Conservation (phyloP, 2,888 invertebrate species). For the Epiblema foenella region DNA sequence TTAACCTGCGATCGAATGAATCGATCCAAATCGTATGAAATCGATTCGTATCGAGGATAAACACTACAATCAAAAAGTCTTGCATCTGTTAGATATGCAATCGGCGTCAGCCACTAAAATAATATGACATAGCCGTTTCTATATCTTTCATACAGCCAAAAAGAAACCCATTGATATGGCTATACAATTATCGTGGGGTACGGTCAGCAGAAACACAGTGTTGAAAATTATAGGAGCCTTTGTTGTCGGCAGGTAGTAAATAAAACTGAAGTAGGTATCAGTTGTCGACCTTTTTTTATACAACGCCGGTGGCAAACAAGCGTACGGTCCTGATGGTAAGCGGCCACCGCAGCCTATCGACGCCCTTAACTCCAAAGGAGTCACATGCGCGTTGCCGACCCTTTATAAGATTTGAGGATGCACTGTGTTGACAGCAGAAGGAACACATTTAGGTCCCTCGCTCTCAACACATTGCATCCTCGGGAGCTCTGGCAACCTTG, state of each 20-base stretch:
- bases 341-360: too few relatives aligned
- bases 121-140: conserved; percentile 84
- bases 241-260: neutral
- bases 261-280: neutral
- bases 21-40: conserved; percentile 79
- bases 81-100: conserved; percentile 81
- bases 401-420: too few relatives aligned
- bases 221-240: neutral
- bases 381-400: too few relatives aligned
- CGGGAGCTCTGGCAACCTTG: too few relatives aligned
- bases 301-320: too few relatives aligned
- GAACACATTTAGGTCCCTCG: too few relatives aligned
- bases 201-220: conserved; percentile 56
- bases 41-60: conserved; percentile 79
- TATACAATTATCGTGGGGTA: conserved; percentile 69
- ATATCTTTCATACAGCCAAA: conserved; percentile 72
- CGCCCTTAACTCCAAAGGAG: too few relatives aligned
- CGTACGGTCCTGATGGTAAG: too few relatives aligned
- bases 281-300: neutral
- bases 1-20: conserved; percentile 78
- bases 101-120: conserved; percentile 83
- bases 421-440: too few relatives aligned
- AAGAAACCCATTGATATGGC: conserved; percentile 72
- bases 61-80: conserved; percentile 79
- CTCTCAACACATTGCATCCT: too few relatives aligned